Base-by-base conservation (phyloP, 2,888 invertebrate genomes). In the Cecidostiba fungosa region DNA sequence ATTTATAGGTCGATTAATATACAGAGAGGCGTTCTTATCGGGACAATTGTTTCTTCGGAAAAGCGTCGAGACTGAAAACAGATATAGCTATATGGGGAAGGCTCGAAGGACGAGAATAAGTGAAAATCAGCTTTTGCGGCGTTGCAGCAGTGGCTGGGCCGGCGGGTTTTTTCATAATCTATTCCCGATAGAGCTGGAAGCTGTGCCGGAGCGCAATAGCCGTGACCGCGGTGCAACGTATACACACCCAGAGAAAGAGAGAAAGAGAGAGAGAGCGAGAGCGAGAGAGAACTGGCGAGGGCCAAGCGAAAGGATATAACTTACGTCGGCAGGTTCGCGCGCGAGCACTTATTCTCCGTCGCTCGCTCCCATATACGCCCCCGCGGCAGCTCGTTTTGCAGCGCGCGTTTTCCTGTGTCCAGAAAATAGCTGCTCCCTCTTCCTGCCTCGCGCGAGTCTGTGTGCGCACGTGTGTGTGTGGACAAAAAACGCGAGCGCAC, bases 311-410 rank as follows among this genome's bases (percentile, higher is more conserved):
- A 69, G 77, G 82, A 84, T 76, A 85, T 86, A 85, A 85, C 84
- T 86, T 86, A 84, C 82, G 84, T 81, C 84, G 84, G 84, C 80
- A 80, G 79, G 79, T 79, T 74, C 39, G 82, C 82, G 78, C 54
- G 54, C 54, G 54, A 85, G 85, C 79, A 79, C 82, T 78, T 82
- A 82, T 82, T 82, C 78, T 78, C 70, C 43, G 62, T 54, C 77
- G 59, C 26, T 47, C 77, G 39, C 29, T 59, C 50, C 66, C 73
- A 59, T 59, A 59, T 62, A 50, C 62, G 73, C 39, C 74, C 23
- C 76, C 54, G n/a, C 23, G 47, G 26, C 32, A 26, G 19, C 36
- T 59, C 47, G 43, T 70, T 82, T 50, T 39, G 32, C 47, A 43
- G 70, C 72, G 59, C 59, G 43, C 76, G 76, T 76, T 76, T 77